A percentile compares a stretch with the other conserved stretches of the same genome.
Evolutionary conservation across 2,797 vertebrate species (phyloP).

Genomic region (Sarcoramphus papa): DNA sequence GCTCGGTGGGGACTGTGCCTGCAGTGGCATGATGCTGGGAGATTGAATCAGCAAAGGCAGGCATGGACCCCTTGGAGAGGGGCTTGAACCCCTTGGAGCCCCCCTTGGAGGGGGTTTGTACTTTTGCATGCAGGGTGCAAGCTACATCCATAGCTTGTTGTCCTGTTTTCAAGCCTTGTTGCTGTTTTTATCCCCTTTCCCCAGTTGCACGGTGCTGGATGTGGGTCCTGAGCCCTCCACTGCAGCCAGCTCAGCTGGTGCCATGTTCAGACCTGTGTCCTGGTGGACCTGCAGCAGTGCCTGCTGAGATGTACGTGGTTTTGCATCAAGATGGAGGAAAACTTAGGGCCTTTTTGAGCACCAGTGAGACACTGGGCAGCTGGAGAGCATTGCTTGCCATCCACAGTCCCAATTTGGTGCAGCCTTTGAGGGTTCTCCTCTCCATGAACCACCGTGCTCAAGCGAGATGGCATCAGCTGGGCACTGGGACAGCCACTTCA

Average conservation of each 20-base stretch:
- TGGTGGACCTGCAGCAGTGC: not conserved
- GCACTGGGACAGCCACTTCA: not conserved
- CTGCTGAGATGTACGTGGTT: not conserved
- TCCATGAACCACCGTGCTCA: not conserved
- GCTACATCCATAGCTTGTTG: not conserved
- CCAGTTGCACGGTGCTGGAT: not conserved
- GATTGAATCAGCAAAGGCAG: not conserved
- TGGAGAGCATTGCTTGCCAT: not conserved
- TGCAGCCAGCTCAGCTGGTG: not conserved
- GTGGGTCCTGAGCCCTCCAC: not conserved
- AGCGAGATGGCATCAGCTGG: not conserved
- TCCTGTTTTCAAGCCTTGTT: not conserved
- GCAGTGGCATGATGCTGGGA: fast-evolving
- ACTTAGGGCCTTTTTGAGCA: not conserved
- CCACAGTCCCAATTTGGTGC: fast-evolving
- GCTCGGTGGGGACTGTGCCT: fast-evolving
- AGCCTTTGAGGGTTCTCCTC: not conserved
- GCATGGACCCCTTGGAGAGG: not conserved
- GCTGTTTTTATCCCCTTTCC: not conserved
- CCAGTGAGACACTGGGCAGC: fast-evolving
- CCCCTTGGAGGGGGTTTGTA: not conserved
- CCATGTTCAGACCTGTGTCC: not conserved
- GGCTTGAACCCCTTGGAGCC: not conserved
- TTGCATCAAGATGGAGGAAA: not conserved
- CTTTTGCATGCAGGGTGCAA: not conserved